Evolutionary conservation across 2,888 invertebrate species (phyloP).

Genomic region (Nemapogon koenigi): DNA sequence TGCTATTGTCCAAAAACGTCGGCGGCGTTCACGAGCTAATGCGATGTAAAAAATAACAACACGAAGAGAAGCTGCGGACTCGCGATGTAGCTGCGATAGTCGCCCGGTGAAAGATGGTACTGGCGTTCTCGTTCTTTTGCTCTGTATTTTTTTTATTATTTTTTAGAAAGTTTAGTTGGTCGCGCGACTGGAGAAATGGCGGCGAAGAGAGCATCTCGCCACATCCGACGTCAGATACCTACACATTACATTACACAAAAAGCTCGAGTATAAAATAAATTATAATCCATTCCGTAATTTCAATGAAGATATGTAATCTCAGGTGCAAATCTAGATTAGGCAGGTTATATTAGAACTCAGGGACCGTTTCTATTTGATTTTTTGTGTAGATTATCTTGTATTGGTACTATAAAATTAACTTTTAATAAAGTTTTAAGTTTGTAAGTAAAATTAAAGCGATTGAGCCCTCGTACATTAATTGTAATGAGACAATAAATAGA

Average conservation of each 20-base stretch:
- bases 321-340: too few species aligned
- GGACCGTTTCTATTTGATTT: too few species aligned
- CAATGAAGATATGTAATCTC: too few species aligned
- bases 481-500: too few species aligned
- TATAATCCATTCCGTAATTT: too few species aligned
- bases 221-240: constrained; percentile 36
- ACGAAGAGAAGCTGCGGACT: constrained; percentile 12
- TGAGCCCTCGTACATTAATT: too few species aligned
- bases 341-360: too few species aligned
- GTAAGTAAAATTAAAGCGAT: too few species aligned
- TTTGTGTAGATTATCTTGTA: too few species aligned
- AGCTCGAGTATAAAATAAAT: too few species aligned
- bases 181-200: constrained; percentile 57
- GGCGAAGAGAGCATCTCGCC: constrained; percentile 32
- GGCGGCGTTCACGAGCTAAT: constrained; percentile 20
- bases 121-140: constrained; percentile 55
- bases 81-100: constrained; percentile 31
- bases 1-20: constrained; percentile 21
- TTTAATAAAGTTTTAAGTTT: too few species aligned
- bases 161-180: constrained; percentile 62
- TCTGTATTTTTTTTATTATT: constrained; percentile 41
- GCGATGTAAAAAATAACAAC: constrained; percentile 23
- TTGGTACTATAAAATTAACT: too few species aligned
- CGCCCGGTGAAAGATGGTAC: constrained; percentile 58
- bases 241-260: constrained; percentile 5